Conservation (phyloP, 92 coral and sea anemone species). For the Porites cylindrica region DNA sequence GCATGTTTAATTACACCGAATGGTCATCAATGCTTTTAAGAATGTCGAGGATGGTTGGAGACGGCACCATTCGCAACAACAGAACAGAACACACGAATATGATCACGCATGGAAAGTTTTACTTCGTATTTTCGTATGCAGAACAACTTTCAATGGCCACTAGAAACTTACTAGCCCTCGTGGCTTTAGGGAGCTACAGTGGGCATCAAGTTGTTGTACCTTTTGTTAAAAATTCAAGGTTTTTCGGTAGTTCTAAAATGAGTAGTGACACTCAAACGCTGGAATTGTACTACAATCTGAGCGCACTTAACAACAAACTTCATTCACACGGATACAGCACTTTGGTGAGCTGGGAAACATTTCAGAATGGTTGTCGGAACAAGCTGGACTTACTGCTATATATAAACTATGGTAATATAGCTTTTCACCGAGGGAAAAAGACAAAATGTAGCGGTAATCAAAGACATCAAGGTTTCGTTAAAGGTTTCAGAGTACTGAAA, state of each 20-base stretch:
- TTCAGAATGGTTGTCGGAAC: neutral
- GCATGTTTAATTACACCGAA: no score
- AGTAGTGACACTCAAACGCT: neutral
- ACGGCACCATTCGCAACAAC: no score
- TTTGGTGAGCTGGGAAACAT: neutral
- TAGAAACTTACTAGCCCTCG: neutral
- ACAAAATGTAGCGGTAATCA: neutral
- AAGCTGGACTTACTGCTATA: neutral
- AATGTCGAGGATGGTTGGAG: no score
- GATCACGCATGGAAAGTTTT: neutral
- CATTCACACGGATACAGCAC: neutral
- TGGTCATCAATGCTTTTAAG: no score
- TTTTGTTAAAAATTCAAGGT: neutral
- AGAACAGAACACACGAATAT: no score
- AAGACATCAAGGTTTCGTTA: neutral
- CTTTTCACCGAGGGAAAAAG: neutral
- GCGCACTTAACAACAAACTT: neutral
- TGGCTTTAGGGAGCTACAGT: neutral
- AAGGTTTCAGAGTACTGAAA: neutral
- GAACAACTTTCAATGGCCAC: constrained; percentile 9
- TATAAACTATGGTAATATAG: neutral
- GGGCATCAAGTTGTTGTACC: constrained; percentile 3
- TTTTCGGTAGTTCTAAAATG: neutral
- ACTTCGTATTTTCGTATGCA: neutral
- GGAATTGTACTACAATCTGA: neutral